Evolutionary conservation across 1,140 invertebrate genomes (phyloP), one percentile per base, ranked within the genome.

Genomic region (Andricus grossulariae): DNA sequence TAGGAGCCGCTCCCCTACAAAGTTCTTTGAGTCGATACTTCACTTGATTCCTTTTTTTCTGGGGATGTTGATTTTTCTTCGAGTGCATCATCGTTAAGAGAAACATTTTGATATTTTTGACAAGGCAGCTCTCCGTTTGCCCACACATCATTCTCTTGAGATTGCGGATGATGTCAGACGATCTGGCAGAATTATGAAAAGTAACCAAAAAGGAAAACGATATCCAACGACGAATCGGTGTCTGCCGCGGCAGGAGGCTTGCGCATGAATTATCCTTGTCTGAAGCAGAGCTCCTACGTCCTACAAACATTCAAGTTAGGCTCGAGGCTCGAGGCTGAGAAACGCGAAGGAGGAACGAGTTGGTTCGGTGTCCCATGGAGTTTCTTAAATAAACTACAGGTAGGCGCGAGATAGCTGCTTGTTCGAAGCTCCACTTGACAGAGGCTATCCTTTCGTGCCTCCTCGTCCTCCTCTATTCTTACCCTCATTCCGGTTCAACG

Each of bases 351-450:
- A 72, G 32, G 71, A 55, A 51, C 18, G 19, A 71, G 75, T 73
- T 73, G 60, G 66, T 16, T 39, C 18, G 81, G 74, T 79, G 80
- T 83, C 82, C 82, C 82, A 76, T 78, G 75, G 80, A 82, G 82
- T 83, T 73, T 80, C 76, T 81, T 83, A 77, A 82, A 83, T 80
- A 80, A 80, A 80, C 80, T 80, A 80, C 82, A 82, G 82, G 82
- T 83, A 82, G 80, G 82, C 78, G 79, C 81, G 81, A 80, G 78
- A 82, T 82, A 74, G 74, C 72, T 50, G 74, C 66, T 54, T 77
- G 72, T 73, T 12, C 19, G 18, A 51, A 32, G n/a, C 77, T 50
- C 54, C 55, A 72, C 50, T 45, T 52, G 77, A 72, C 72, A 55
- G 60, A 32, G 45, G 49, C 72, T 75, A 57, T 78, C 71, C 72